phyloP scores from a whole-genome alignment of 2,113 vertebrate genomes.

The Ceyx melanurus region DNA sequence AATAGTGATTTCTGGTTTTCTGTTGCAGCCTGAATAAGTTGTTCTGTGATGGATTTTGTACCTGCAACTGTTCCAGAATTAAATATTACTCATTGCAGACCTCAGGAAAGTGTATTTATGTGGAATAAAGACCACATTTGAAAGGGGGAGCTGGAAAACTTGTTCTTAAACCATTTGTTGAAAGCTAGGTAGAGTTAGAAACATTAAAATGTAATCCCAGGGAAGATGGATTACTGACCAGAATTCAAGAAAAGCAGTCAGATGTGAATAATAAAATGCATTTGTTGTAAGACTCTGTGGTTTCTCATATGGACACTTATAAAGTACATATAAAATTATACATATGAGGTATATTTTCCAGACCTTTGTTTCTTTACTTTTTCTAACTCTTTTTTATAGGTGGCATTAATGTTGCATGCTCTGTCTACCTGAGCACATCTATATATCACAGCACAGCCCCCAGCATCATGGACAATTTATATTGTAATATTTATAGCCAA shows the following conservation, averaged over 20 bases:
- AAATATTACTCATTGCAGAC: background rate
- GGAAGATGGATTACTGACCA: slow-evolving; percentile 29
- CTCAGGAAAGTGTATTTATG: background rate
- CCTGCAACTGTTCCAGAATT: background rate
- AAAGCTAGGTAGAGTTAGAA: slow-evolving; percentile 8
- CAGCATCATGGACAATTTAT: background rate
- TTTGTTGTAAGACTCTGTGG: background rate
- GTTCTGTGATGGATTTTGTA: background rate
- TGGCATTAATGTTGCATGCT: background rate
- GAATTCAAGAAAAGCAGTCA: slow-evolving; percentile 32
- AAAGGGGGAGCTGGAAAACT: background rate
- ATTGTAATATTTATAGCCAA: background rate
- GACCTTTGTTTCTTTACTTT: background rate
- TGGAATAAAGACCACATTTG: slow-evolving; percentile 8
- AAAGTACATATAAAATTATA: background rate
- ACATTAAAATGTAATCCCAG: background rate
- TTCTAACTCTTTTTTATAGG: background rate
- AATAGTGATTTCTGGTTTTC: background rate
- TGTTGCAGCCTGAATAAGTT: background rate
- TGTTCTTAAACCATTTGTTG: slow-evolving; percentile 7
- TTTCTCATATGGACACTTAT: background rate
- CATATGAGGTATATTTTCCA: slow-evolving; percentile 4
- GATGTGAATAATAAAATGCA: slow-evolving; percentile 13
- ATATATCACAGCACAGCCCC: background rate
- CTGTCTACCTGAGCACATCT: background rate